Conservation (phyloP, 2,888 invertebrate genomes). For the Scaptodrosophila latifasciaeformis region DNA sequence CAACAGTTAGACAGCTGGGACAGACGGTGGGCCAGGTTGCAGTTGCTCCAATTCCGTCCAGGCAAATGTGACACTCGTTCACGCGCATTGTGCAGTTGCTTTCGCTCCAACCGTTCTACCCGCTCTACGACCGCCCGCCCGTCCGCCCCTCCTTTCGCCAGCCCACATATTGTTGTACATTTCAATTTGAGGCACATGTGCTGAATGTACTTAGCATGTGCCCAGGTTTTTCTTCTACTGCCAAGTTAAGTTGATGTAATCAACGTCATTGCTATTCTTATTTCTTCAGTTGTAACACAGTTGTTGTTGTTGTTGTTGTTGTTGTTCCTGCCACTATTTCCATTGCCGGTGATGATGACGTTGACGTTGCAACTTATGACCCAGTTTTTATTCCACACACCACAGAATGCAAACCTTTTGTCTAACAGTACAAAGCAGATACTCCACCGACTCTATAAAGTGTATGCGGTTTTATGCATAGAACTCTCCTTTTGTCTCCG, state of each 20-base stretch:
- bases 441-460: slow-evolving; percentile 7
- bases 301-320: slow-evolving; percentile 24
- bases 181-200: too few species aligned
- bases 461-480: too few species aligned
- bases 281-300: slow-evolving; percentile 39
- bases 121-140: background rate
- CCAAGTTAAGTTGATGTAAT: slow-evolving; percentile 4
- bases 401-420: slow-evolving; percentile 5
- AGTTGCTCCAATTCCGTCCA: slow-evolving; percentile 59
- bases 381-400: slow-evolving; percentile 42
- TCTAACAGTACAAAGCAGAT: background rate
- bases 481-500: too few species aligned
- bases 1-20: slow-evolving; percentile 8
- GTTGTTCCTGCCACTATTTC: slow-evolving; percentile 32
- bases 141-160: background rate
- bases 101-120: background rate
- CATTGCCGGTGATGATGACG: too few species aligned
- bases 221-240: too few species aligned
- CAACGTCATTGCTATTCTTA: background rate
- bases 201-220: slow-evolving; percentile 2
- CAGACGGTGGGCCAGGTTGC: slow-evolving; percentile 32
- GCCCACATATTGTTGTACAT: slow-evolving; percentile 44
- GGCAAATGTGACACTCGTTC: slow-evolving; percentile 60
- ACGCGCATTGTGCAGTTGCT: slow-evolving; percentile 19
- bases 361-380: slow-evolving; percentile 44